Evolutionary conservation across 2,113 vertebrate genomes (phyloP), one percentile per base, ranked within the genome.

Genomic region (Desmodus rotundus): DNA sequence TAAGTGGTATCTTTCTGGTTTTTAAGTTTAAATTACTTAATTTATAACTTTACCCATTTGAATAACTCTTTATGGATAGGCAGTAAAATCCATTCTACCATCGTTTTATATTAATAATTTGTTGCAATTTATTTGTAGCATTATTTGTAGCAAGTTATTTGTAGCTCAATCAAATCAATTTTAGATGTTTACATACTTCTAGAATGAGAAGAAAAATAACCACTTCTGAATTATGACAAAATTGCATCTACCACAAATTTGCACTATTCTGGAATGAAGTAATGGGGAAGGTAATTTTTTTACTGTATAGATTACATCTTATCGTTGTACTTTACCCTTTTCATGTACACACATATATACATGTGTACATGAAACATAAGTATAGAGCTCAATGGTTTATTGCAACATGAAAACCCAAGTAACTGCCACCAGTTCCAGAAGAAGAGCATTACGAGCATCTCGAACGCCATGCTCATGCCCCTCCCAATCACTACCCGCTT

Each of bases 31-130:
- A 56, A 36, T 86, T 8, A 96, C 96, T 96, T 97, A 63, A 92
- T 94, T 94, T 85, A 74, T 68, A 97, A 31, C 2, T 86, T 47
- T 89, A 93, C 94, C 14, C 10, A 14, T 65, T 4, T 9, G 24
- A 85, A 76, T 92, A 45, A 87, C 36, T 94, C 1, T 93, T 97
- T 89, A 87, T 95, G 7, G 76, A 80, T 52, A 96, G 80, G 87
- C 50, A 95, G 14, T 63, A 92, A 95, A 97, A 96, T 4, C 28
- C 26, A 92, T 96, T 91, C 0, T 54, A n/a, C 0, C 11, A 43
- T 88, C 96, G 20, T 87, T 97, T 94, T 81, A 96, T 86, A 72
- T 97, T 61, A 93, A 83, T 67, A 98, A 90, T 70, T 50, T 19
- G 4, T 85, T 56, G 43, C 45, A 93, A 74, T 78, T 61, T 96